Evolutionary conservation across 2,113 vertebrate species (phyloP).

Genomic region (Anser cygnoides): DNA sequence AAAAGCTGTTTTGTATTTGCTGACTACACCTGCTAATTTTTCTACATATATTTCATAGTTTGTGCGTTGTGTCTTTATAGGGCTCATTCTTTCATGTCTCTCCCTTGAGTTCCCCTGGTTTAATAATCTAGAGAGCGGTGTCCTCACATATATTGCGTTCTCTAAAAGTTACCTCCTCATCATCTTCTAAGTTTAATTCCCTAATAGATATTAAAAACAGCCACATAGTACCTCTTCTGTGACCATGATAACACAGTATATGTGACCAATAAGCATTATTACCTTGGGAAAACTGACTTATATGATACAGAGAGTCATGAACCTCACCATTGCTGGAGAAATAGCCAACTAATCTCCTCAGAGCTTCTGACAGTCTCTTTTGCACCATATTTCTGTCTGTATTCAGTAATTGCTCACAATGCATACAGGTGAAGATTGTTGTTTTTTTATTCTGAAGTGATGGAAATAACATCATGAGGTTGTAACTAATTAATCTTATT

Average conservation of each 20-base stretch:
- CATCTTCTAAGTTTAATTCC: neutral
- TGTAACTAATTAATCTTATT: neutral
- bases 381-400: neutral
- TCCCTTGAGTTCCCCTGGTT: neutral
- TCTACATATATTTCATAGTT: neutral
- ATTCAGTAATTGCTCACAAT: neutral
- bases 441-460: neutral
- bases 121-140: neutral
- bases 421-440: neutral
- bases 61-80: neutral
- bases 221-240: neutral
- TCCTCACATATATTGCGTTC: neutral
- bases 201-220: neutral
- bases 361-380: neutral
- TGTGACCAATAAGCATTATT: neutral
- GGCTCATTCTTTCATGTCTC: neutral
- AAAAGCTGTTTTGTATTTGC: neutral
- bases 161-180: neutral
- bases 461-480: neutral
- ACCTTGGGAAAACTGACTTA: neutral
- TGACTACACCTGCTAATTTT: neutral
- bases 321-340: neutral
- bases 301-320: accelerated
- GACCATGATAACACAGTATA: neutral
- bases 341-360: neutral